Conservation (phyloP, 2,888 invertebrate genomes). For the Gibbula magus region DNA sequence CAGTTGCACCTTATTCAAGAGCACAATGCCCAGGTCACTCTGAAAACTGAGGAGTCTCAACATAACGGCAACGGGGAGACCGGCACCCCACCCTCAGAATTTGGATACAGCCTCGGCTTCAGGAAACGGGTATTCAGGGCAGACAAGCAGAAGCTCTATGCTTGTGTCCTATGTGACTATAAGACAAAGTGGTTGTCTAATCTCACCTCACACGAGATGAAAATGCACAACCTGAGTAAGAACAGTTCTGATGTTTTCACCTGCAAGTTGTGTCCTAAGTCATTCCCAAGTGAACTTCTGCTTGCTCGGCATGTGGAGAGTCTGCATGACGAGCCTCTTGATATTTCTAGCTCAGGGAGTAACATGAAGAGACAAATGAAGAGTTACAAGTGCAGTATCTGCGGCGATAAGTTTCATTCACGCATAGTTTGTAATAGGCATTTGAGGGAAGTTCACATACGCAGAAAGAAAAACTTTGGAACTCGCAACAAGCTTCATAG, state of each 20-base stretch:
- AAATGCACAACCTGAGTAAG: slow-evolving; percentile 72
- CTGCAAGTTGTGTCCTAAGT: slow-evolving; percentile 51
- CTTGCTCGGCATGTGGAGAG: slow-evolving; percentile 65
- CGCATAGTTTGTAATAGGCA: slow-evolving; percentile 65
- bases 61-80: slow-evolving; percentile 39
- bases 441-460: slow-evolving; percentile 66
- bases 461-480: slow-evolving; percentile 52
- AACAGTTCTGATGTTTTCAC: slow-evolving; percentile 19
- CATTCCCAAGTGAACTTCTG: slow-evolving; percentile 71
- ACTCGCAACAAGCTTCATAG: slow-evolving; percentile 51
- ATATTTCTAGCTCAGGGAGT: slow-evolving; percentile 30
- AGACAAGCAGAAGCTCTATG: slow-evolving; percentile 81
- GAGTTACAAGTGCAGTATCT: slow-evolving; percentile 69
- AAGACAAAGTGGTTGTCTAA: slow-evolving; percentile 92
- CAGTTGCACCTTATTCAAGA: slow-evolving; percentile 77
- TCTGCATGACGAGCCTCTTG: slow-evolving; percentile 39
- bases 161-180: slow-evolving; percentile 92
- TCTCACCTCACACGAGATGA: slow-evolving; percentile 92
- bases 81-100: slow-evolving; percentile 28
- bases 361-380: slow-evolving; percentile 37
- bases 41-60: slow-evolving; percentile 55
- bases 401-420: slow-evolving; percentile 66
- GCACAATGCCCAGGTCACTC: slow-evolving; percentile 72
- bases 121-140: slow-evolving; percentile 31
- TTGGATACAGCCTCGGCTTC: slow-evolving; percentile 27